A percentile compares a stretch with the other conserved stretches of the same genome.
phyloP scores from a whole-genome alignment of 2,113 vertebrate genomes.

The Pithys albifrons region DNA sequence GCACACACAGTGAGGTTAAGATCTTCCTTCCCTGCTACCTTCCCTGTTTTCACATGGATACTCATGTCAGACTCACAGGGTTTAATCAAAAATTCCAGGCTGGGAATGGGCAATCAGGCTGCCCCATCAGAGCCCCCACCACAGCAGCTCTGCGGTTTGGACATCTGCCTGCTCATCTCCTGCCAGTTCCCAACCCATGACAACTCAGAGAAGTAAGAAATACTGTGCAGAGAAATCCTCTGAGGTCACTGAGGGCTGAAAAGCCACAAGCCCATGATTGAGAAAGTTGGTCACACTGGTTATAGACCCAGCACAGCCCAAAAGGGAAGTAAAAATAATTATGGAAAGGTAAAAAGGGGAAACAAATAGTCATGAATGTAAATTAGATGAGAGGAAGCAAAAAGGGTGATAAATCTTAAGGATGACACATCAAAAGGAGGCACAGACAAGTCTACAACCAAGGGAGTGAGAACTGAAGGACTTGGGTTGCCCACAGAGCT shows the following conservation, averaged over 20 bases:
- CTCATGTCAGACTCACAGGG: background rate
- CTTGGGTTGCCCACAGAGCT: fast-evolving
- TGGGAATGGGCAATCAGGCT: background rate
- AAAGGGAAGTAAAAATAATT: constrained; percentile 9
- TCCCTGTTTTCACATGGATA: background rate
- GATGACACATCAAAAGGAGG: background rate
- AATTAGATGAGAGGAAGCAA: background rate
- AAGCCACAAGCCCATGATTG: constrained; percentile 5
- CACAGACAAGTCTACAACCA: background rate
- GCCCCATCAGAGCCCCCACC: background rate
- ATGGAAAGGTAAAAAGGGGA: background rate
- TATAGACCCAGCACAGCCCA: background rate
- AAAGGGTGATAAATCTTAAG: background rate
- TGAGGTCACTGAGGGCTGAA: constrained; percentile 5
- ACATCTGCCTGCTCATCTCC: background rate
- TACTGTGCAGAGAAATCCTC: background rate
- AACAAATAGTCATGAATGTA: background rate
- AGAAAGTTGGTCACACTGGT: constrained; percentile 10
- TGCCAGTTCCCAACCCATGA: fast-evolving
- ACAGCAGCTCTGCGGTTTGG: fast-evolving
- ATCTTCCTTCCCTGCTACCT: background rate
- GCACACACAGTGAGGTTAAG: background rate
- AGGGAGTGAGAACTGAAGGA: background rate
- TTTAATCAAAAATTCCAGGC: background rate
- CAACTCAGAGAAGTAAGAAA: background rate